Conservation (phyloP, 2,113 vertebrate genomes). For the Rissa tridactyla region DNA sequence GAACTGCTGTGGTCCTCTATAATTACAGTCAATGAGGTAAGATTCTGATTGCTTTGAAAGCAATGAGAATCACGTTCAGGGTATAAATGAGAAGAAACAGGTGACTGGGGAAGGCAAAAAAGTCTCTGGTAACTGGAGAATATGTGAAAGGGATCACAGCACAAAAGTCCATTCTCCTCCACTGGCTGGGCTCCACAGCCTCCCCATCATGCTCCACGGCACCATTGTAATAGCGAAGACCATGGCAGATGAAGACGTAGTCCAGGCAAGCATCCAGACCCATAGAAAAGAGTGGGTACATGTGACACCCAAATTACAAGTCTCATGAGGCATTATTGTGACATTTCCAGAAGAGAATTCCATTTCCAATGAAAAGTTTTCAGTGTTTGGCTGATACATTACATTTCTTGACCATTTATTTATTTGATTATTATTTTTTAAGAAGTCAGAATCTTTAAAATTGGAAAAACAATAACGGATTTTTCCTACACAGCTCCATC, state of each 20-base stretch:
- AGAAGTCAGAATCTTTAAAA: neutral
- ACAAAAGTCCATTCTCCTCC: conserved; percentile 29
- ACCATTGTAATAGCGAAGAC: neutral
- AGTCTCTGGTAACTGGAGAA: conserved; percentile 1
- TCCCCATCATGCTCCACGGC: neutral
- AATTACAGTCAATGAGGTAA: neutral
- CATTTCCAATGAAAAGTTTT: neutral
- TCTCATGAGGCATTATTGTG: neutral
- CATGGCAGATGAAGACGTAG: neutral
- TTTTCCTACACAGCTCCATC: neutral
- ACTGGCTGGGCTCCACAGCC: neutral
- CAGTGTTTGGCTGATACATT: neutral
- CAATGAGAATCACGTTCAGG: neutral
- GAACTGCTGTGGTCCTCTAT: neutral
- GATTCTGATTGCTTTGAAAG: neutral
- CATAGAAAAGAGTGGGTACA: neutral
- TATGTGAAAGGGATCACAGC: neutral
- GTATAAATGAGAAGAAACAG: conserved; percentile 1
- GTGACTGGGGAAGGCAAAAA: conserved; percentile 4
- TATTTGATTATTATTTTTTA: neutral
- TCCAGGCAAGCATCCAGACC: conserved; percentile 9
- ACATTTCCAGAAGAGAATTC: conserved; percentile 17
- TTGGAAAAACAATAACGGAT: neutral
- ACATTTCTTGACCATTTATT: neutral
- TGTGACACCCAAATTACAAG: conserved; percentile 30